These are phyloP conservation scores for Stichodactyla mertensii DNA, from an alignment of 64 coral and sea anemone genomes.

Conservation along the genomic window DNA sequence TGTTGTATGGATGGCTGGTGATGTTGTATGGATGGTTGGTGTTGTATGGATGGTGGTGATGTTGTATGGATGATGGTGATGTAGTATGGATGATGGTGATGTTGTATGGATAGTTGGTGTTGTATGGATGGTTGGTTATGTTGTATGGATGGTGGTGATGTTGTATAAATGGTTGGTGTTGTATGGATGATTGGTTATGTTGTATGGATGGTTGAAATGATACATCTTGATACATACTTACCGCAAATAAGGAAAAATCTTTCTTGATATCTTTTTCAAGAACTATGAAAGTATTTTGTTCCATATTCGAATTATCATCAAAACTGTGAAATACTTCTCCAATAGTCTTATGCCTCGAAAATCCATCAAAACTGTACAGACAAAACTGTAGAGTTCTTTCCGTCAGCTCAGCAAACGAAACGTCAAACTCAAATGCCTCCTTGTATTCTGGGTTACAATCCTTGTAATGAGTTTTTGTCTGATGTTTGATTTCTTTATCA, in stretches of 20 bases:
- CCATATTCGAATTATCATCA: constrained; percentile 62
- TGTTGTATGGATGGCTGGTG: too few species aligned
- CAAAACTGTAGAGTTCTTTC: constrained; percentile 83
- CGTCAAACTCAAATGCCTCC: constrained; percentile 76
- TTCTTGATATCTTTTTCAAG: constrained; percentile 61
- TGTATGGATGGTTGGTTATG: too few species aligned
- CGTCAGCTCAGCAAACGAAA: constrained; percentile 63
- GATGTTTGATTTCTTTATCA: constrained; percentile 61
- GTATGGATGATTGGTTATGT: background rate
- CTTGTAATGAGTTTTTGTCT: constrained; percentile 70
- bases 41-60: too few species aligned
- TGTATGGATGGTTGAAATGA: background rate
- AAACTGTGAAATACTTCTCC: constrained; percentile 90
- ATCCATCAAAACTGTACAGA: constrained; percentile 76
- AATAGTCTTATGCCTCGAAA: constrained; percentile 67
- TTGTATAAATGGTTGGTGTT: background rate
- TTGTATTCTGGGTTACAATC: constrained; percentile 70
- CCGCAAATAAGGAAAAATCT: constrained; percentile 61
- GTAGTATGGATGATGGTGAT: background rate
- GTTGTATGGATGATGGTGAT: too few species aligned
- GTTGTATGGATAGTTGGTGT: background rate
- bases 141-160: background rate
- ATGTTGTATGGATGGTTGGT: too few species aligned
- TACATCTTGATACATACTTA: background rate
- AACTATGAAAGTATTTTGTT: constrained; percentile 30